Evolutionary conservation across 1,140 invertebrate genomes (phyloP).

Genomic region (Heliconius hermathena): DNA sequence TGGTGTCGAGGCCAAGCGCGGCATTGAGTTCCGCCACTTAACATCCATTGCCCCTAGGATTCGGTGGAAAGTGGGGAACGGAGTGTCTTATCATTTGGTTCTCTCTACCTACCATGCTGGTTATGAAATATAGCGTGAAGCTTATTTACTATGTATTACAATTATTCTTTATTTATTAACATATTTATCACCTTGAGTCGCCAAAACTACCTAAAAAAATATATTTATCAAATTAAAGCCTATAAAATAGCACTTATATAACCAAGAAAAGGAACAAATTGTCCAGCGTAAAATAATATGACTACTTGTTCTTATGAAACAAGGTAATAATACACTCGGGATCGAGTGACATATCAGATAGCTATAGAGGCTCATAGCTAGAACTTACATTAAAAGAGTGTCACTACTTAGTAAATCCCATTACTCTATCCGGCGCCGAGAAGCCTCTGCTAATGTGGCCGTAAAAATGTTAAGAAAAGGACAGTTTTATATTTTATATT

Average conservation of each 20-base stretch:
- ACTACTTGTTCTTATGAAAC: not conserved
- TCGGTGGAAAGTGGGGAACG: too few species aligned
- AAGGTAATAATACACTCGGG: slow-evolving; percentile 5
- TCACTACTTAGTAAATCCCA: slow-evolving; percentile 35
- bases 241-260: not conserved
- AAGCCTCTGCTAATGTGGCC: slow-evolving; percentile 26
- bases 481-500: not conserved
- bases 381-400: slow-evolving; percentile 23
- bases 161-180: too few species aligned
- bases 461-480: not conserved
- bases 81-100: too few species aligned
- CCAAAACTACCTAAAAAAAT: not conserved
- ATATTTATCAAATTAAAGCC: not conserved
- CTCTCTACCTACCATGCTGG: too few species aligned
- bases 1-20: too few species aligned
- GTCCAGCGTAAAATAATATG: not conserved
- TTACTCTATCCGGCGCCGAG: slow-evolving; percentile 38
- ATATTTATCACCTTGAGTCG: not conserved
- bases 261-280: not conserved
- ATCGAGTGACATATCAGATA: slow-evolving; percentile 19
- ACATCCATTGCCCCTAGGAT: too few species aligned
- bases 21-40: too few species aligned
- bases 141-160: too few species aligned
- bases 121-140: too few species aligned
- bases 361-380: not conserved